Conservation (phyloP, 2,797 vertebrate species). For the Rhynchotus rufescens region DNA sequence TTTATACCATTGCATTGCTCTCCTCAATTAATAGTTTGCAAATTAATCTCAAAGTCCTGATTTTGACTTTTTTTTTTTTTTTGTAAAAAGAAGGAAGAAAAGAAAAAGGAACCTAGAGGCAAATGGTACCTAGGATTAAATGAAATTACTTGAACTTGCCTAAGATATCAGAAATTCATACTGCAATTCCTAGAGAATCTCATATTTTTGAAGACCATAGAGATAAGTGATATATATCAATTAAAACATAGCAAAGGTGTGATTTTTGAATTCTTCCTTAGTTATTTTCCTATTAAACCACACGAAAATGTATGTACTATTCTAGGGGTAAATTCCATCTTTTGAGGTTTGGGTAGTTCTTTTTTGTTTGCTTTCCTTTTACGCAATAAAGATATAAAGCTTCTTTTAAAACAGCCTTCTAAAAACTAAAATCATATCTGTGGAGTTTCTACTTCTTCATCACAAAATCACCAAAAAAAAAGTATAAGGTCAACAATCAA, state of each 20-base stretch:
- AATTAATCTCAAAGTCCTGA: background rate
- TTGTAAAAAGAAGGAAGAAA: background rate
- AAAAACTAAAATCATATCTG: background rate
- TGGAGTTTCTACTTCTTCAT: background rate
- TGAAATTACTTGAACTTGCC: background rate
- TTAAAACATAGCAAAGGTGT: background rate
- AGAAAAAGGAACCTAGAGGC: background rate
- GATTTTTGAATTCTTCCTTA: background rate
- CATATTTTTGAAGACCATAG: background rate
- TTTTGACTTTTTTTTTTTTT: background rate
- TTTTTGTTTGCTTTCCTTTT: background rate
- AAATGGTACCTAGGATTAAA: background rate
- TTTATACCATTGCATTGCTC: background rate
- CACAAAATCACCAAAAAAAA: background rate
- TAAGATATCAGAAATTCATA: background rate
- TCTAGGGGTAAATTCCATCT: background rate
- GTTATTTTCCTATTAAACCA: background rate
- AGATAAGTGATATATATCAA: background rate
- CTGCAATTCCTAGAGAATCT: background rate
- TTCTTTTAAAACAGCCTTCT: background rate
- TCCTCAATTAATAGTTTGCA: background rate
- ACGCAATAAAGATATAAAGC: background rate
- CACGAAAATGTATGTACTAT: background rate
- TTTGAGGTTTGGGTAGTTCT: background rate
- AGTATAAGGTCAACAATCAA: background rate